These are phyloP conservation scores for Aphidius gifuensis DNA, from an alignment of 1,140 invertebrate genomes.

Conservation along the genomic window DNA sequence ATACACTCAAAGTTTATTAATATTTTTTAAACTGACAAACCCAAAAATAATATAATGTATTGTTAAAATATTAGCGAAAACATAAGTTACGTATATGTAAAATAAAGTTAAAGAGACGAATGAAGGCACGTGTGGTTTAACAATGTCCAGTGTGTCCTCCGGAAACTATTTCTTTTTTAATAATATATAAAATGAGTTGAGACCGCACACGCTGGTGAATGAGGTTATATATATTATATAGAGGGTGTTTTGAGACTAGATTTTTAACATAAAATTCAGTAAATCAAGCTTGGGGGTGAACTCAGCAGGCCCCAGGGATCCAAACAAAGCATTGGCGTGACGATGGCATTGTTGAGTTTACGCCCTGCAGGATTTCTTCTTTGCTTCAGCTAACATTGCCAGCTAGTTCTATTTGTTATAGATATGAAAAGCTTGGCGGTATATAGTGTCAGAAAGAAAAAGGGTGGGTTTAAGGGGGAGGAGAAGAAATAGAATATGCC, in stretches of 20 bases:
- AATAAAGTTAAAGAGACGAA: too few species aligned
- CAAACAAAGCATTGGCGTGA: conserved; percentile 51
- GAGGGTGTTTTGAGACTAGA: too few species aligned
- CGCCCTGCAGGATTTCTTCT: conserved; percentile 40
- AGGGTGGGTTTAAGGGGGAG: conserved; percentile 9
- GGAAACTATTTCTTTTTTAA: too few species aligned
- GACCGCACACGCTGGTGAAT: conserved; percentile 14
- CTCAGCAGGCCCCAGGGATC: conserved; percentile 39
- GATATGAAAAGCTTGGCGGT: conserved; percentile 21
- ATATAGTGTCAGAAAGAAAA: conserved; percentile 5
- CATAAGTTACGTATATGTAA: too few species aligned
- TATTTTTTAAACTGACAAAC: too few species aligned
- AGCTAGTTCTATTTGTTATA: conserved; percentile 40
- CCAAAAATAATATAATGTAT: too few species aligned
- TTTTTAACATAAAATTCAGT: conserved; percentile 26
- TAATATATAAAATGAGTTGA: too few species aligned
- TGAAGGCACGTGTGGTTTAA: too few species aligned
- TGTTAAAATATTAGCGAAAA: too few species aligned
- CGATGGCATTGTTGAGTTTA: conserved; percentile 52
- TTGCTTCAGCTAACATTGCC: conserved; percentile 15
- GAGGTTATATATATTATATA: not conserved
- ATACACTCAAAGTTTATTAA: too few species aligned
- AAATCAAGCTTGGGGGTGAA: conserved; percentile 41
- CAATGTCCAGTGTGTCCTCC: too few species aligned
- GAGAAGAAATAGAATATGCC: conserved; percentile 26